These are phyloP conservation scores for Lordiphosa andalusiaca DNA, from an alignment of 2,888 invertebrate species.

Conservation along the genomic window DNA sequence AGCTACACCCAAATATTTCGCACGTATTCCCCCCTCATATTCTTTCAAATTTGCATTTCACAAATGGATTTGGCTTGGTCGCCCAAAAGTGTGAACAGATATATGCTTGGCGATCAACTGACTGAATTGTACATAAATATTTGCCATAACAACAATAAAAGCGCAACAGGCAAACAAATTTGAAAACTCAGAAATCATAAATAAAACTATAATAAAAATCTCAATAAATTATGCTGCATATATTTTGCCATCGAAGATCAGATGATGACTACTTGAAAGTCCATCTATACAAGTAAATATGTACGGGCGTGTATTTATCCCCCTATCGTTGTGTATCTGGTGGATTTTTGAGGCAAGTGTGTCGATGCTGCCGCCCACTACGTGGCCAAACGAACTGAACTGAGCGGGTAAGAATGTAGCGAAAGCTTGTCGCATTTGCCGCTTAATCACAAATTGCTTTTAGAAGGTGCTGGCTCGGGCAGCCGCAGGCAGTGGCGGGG, in stretches of 20 bases:
- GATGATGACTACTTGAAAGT: conserved; percentile 12
- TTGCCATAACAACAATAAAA: conserved; percentile 35
- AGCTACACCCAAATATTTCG: too few species aligned
- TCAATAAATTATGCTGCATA: conserved; percentile 62
- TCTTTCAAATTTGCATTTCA: too few species aligned
- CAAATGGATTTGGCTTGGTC: conserved; percentile 10
- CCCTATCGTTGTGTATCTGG: conserved; percentile 9
- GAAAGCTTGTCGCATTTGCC: conserved; percentile 49
- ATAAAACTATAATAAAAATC: conserved; percentile 68
- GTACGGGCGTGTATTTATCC: conserved; percentile 13
- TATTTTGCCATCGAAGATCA: conserved; percentile 24
- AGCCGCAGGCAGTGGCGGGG: neutral
- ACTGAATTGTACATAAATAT: conserved; percentile 38
- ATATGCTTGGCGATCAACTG: conserved; percentile 4
- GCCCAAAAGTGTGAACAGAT: conserved; percentile 9
- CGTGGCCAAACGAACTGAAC: conserved; percentile 12
- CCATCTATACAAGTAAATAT: conserved; percentile 27
- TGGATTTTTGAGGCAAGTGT: conserved; percentile 18
- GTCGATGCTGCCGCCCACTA: conserved; percentile 28
- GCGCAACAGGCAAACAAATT: conserved; percentile 54
- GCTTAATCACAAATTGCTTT: conserved; percentile 73
- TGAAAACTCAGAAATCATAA: conserved; percentile 54
- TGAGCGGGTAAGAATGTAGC: too few species aligned
- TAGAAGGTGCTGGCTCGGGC: conserved; percentile 18
- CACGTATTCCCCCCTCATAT: too few species aligned